A percentile compares a stretch with the other conserved stretches of the same genome.
phyloP scores from a whole-genome alignment of 2,797 vertebrate genomes.

The Corythornis leucogaster region DNA sequence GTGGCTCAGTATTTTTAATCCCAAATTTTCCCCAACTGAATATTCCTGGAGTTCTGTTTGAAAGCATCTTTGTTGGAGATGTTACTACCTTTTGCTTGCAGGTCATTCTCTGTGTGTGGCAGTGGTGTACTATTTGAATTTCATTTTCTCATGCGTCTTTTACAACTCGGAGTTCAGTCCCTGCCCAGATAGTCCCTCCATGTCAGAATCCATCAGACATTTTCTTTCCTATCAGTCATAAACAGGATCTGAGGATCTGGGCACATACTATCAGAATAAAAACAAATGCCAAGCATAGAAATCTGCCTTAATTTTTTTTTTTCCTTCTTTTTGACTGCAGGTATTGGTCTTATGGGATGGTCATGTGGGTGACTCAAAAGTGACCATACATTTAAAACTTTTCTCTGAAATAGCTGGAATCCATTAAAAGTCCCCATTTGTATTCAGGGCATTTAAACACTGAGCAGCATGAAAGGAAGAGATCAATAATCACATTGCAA shows the following conservation, averaged over 20 bases:
- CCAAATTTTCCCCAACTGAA: background rate
- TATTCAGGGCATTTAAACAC: conserved; percentile 25
- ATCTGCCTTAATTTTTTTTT: fast-evolving
- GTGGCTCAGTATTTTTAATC: background rate
- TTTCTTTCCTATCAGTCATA: conserved; percentile 1
- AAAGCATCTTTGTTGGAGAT: background rate
- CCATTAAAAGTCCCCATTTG: background rate
- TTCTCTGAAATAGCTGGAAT: background rate
- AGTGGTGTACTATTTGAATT: background rate
- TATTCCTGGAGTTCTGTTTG: background rate
- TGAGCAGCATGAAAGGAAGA: conserved; percentile 15
- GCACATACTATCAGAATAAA: background rate
- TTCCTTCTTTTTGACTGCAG: background rate
- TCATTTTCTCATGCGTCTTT: background rate
- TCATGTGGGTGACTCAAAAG: background rate
- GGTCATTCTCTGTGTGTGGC: background rate
- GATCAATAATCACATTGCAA: conserved; percentile 51
- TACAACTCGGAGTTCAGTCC: background rate
- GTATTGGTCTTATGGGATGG: background rate
- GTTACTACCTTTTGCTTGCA: background rate
- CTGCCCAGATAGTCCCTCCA: background rate
- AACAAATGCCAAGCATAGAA: background rate
- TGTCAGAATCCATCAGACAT: background rate
- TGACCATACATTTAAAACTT: background rate
- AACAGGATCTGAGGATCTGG: background rate